These are phyloP conservation scores for Cossypha niveicapilla DNA, from an alignment of 2,797 vertebrate genomes.

Conservation along the genomic window DNA sequence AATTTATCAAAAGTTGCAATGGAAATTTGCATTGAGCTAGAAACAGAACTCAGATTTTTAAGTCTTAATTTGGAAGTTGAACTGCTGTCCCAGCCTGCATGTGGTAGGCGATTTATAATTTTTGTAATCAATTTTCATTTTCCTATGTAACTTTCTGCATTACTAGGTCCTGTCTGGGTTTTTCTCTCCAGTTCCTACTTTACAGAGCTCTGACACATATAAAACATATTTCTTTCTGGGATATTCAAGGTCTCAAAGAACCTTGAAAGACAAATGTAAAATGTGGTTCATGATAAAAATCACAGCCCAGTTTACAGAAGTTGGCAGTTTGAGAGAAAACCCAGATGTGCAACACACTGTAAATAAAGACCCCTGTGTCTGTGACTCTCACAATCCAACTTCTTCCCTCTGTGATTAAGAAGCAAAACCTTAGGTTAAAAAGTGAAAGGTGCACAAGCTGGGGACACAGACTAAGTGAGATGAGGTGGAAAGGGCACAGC, in stretches of 20 bases:
- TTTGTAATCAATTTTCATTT: neutral
- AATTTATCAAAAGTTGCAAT: neutral
- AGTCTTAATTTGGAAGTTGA: neutral
- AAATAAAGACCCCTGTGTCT: neutral
- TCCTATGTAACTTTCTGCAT: neutral
- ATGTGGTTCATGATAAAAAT: neutral
- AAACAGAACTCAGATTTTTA: neutral
- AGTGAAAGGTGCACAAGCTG: neutral
- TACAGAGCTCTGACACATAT: neutral
- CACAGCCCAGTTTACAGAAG: neutral
- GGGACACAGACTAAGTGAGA: neutral
- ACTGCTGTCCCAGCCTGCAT: neutral
- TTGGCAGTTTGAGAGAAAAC: neutral
- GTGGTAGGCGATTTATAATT: neutral
- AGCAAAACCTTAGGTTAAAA: neutral
- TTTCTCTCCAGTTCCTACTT: neutral
- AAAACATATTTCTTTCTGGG: neutral
- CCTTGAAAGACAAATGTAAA: neutral
- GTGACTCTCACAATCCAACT: neutral
- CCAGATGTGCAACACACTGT: neutral
- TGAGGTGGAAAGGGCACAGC: neutral
- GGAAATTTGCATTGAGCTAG: neutral
- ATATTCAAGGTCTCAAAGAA: neutral
- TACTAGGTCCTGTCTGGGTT: neutral
- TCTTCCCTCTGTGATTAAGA: neutral